These are phyloP conservation scores for Microtus obscurus DNA, from an alignment of 2,797 vertebrate species.

Conservation along the genomic window DNA sequence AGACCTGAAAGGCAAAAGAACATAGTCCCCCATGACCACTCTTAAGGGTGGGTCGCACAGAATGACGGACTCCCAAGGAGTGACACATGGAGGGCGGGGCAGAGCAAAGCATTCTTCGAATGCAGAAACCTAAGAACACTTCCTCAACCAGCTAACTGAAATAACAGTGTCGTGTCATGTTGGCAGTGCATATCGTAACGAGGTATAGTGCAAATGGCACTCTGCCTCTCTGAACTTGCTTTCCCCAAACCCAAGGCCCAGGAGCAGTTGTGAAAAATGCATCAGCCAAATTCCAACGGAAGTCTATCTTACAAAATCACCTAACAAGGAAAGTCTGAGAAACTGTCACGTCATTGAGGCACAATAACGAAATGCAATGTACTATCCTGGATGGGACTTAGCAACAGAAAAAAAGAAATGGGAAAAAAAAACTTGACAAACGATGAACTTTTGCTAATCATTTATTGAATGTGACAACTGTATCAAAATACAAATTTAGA, in stretches of 20 bases:
- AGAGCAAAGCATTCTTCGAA: neutral
- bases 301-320: neutral
- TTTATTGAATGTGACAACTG: neutral
- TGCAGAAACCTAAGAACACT: neutral
- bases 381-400: neutral
- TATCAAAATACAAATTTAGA: neutral
- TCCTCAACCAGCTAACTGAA: neutral
- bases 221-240: neutral
- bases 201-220: neutral
- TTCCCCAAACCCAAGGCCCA: neutral
- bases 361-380: neutral
- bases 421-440: neutral
- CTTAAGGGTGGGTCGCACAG: neutral
- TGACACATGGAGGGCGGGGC: neutral
- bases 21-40: neutral
- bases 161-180: neutral
- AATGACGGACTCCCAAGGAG: neutral
- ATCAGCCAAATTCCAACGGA: neutral
- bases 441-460: neutral
- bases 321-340: neutral
- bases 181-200: neutral
- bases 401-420: neutral
- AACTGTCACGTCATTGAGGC: neutral
- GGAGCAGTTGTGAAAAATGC: neutral
- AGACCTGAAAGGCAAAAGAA: neutral